Evolutionary conservation across 2,888 invertebrate species (phyloP).

Genomic region (Bursaphelenchus okinawaensis): DNA sequence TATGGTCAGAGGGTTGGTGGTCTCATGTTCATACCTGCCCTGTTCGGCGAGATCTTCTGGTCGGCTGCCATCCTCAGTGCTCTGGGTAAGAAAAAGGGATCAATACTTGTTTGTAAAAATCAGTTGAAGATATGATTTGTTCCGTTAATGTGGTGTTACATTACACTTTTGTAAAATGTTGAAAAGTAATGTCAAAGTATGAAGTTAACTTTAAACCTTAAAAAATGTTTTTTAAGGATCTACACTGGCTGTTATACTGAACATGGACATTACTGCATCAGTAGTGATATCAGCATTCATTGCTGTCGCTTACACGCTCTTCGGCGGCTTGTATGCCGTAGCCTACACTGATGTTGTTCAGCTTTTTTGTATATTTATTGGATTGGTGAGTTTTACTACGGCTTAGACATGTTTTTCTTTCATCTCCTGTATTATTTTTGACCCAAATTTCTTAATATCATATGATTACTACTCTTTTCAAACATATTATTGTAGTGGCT

Average conservation of each 20-base stretch:
- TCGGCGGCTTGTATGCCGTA: constrained; percentile 85
- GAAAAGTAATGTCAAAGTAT: no score
- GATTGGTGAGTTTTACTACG: constrained; percentile 81
- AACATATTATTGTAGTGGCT: constrained; percentile 69
- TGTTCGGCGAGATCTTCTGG: constrained; percentile 98
- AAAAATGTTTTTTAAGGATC: constrained; percentile 70
- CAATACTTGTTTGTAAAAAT: background rate
- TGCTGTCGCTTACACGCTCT: constrained; percentile 88
- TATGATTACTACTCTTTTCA: background rate
- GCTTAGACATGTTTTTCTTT: no score
- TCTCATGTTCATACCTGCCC: constrained; percentile 85
- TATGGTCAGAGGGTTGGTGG: constrained; percentile 97
- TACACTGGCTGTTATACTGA: constrained; percentile 90
- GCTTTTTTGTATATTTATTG: constrained; percentile 92
- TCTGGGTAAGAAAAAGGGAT: constrained; percentile 65
- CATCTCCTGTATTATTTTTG: constrained; percentile 63
- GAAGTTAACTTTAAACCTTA: no score
- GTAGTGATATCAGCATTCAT: constrained; percentile 91
- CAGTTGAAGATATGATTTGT: no score
- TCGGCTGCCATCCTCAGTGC: constrained; percentile 95
- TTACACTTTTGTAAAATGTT: no score
- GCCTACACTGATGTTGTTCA: constrained; percentile 98
- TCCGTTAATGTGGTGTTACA: no score
- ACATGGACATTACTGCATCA: constrained; percentile 84
- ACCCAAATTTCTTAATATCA: no score